Percentiles rank a stretch among this genome's conserved stretches.
These are phyloP conservation scores for Drosophila borealis DNA, from an alignment of 2,888 invertebrate species.

Conservation along the genomic window DNA sequence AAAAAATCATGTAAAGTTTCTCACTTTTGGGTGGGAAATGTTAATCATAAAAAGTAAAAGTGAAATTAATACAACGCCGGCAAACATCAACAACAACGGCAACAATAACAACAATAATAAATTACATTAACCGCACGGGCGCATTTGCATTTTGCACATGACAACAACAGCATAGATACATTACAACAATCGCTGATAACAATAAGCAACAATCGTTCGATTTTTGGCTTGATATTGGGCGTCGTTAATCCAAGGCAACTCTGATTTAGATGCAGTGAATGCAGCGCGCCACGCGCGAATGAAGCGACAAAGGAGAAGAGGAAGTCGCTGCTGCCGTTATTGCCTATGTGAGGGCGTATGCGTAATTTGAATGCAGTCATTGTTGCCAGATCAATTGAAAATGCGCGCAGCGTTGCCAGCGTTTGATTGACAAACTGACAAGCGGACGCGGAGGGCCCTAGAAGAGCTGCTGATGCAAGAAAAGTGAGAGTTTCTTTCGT, in stretches of 20 bases:
- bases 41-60: constrained; percentile 79
- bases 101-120: constrained; percentile 46
- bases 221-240: constrained; percentile 46
- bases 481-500: constrained; percentile 64
- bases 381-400: constrained; percentile 51
- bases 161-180: constrained; percentile 41
- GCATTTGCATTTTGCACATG: constrained; percentile 76
- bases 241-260: constrained; percentile 19
- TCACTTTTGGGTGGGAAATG: constrained; percentile 80
- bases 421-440: constrained; percentile 70
- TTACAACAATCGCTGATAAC: constrained; percentile 66
- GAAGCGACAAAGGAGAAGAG: neutral
- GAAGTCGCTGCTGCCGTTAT: neutral
- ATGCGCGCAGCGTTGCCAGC: constrained; percentile 44
- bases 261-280: constrained; percentile 47
- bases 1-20: constrained; percentile 72
- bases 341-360: constrained; percentile 38
- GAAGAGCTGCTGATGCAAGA: constrained; percentile 43
- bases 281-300: constrained; percentile 29
- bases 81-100: constrained; percentile 34
- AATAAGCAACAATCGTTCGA: constrained; percentile 49
- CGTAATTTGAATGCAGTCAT: constrained; percentile 53
- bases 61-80: constrained; percentile 74
- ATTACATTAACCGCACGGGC: constrained; percentile 67
- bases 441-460: constrained; percentile 24